Conservation (phyloP, 2,113 vertebrate species). For the Melanostigma gelatinosum region DNA sequence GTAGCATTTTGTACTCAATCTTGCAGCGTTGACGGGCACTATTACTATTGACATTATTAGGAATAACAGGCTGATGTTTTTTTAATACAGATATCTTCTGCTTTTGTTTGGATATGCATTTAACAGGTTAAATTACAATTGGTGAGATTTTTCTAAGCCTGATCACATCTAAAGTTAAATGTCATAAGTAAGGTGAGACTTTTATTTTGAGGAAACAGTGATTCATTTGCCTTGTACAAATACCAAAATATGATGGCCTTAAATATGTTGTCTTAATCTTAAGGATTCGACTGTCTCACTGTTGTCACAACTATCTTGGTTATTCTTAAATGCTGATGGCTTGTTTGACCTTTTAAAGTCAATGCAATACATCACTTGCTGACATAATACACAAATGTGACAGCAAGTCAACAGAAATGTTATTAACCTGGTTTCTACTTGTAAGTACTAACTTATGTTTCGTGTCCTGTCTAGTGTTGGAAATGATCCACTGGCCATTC, state of each 20-base stretch:
- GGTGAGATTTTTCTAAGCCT: not conserved
- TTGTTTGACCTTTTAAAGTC: not conserved
- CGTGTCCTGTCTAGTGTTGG: not conserved
- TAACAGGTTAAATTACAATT: not conserved
- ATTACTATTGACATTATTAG: not conserved
- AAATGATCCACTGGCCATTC: not conserved
- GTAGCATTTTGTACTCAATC: not conserved
- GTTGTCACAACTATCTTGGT: not conserved
- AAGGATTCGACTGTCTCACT: not conserved
- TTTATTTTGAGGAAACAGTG: not conserved
- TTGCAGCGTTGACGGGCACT: not conserved
- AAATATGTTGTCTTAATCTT: not conserved
- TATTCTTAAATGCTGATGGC: not conserved
- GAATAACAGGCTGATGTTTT: not conserved
- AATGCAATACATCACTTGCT: not conserved
- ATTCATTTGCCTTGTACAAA: not conserved
- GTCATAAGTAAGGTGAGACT: not conserved
- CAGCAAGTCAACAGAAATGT: not conserved
- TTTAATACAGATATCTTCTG: not conserved
- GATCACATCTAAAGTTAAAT: conserved; percentile 1
- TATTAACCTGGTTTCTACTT: not conserved
- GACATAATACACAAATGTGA: not conserved
- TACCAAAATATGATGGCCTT: not conserved
- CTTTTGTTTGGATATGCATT: not conserved
- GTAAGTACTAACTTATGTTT: not conserved